Percentiles rank a stretch among this genome's conserved stretches.
Conservation (phyloP, 2,113 vertebrate genomes). For the Holacanthus passer region DNA sequence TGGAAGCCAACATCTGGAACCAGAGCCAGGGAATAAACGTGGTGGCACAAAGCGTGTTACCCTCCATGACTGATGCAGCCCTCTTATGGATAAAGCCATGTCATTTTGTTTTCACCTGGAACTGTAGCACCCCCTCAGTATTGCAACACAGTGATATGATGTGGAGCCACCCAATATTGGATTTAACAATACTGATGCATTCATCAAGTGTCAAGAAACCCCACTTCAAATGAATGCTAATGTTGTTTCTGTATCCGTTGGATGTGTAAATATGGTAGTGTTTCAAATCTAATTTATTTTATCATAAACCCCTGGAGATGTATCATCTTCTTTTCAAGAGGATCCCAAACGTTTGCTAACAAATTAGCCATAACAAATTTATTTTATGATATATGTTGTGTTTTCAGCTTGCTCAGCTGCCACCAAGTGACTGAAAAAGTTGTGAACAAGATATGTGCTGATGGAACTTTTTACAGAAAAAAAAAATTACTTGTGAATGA, state of each 20-base stretch:
- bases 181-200: too few relatives aligned
- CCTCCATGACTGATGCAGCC: background rate
- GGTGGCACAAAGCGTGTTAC: background rate
- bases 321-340: too few relatives aligned
- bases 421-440: background rate
- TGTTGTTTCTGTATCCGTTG: too few relatives aligned
- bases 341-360: too few relatives aligned
- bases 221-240: too few relatives aligned
- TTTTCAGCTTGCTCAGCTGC: too few relatives aligned
- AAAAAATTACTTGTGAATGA: too few relatives aligned
- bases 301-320: too few relatives aligned
- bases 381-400: background rate
- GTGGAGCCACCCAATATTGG: background rate
- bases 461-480: background rate
- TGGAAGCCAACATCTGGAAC: conserved; percentile 45
- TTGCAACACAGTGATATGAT: background rate
- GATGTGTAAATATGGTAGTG: too few relatives aligned
- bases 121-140: background rate
- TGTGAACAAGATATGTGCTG: background rate
- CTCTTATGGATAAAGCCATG: background rate
- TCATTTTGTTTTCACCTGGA: background rate
- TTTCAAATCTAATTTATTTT: too few relatives aligned
- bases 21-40: conserved; percentile 12
- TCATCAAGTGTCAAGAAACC: too few relatives aligned
- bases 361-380: background rate